phyloP scores from a whole-genome alignment of 37 sponge, comb jelly and placozoan genomes.

The Geodia barretti region DNA sequence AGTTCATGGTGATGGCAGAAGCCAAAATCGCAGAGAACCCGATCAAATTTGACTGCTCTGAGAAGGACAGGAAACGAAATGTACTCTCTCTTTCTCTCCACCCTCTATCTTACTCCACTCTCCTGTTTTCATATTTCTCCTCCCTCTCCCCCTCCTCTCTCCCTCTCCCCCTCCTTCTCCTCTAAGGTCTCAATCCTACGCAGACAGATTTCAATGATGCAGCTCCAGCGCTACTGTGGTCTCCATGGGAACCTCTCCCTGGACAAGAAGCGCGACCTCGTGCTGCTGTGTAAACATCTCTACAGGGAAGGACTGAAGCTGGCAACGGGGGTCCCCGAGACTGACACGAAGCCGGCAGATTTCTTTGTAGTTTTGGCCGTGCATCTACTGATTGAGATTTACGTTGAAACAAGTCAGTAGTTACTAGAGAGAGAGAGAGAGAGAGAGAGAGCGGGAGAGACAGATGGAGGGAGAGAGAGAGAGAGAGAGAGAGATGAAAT shows the following conservation, averaged over 20 bases:
- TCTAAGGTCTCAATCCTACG: constrained; percentile 25
- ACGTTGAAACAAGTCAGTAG: constrained; percentile 47
- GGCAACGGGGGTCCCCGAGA: not conserved
- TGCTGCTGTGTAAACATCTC: constrained; percentile 14
- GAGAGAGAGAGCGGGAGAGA: too few species aligned
- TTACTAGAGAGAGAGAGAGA: not conserved
- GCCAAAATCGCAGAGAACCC: constrained; percentile 7
- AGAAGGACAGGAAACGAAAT: constrained; percentile 37
- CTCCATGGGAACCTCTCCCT: not conserved
- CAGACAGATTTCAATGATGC: constrained; percentile 34
- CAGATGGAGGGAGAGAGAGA: not conserved
- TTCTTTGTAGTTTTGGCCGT: constrained; percentile 59
- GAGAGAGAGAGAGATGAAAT: too few species aligned
- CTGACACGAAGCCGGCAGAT: constrained; percentile 45
- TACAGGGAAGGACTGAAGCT: constrained; percentile 39
- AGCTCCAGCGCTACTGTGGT: constrained; percentile 51
- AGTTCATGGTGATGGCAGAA: constrained; percentile 24
- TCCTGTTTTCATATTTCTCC: too few species aligned
- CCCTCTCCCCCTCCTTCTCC: not conserved
- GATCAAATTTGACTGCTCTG: constrained; percentile 51
- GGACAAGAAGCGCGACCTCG: constrained; percentile 27
- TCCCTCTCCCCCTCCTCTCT: not conserved
- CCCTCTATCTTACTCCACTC: not conserved
- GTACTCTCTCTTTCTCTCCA: not conserved
- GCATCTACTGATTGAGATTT: constrained; percentile 63